Evolutionary conservation across 2,888 invertebrate species (phyloP).

Genomic region (Criorhina ranunculi): DNA sequence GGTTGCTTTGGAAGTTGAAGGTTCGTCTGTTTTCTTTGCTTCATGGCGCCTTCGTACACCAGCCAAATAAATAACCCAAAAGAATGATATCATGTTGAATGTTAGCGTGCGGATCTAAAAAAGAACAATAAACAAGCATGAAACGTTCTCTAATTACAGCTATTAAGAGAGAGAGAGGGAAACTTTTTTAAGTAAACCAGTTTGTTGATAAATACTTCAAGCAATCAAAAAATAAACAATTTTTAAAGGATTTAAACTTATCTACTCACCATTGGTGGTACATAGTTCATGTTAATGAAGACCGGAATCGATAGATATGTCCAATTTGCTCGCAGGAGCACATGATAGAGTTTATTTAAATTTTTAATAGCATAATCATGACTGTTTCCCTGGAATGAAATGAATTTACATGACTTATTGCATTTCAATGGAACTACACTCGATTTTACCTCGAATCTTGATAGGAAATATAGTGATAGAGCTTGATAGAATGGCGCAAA

Average conservation of each 20-base stretch:
- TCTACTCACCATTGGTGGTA: conserved; percentile 89
- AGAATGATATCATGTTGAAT: conserved; percentile 90
- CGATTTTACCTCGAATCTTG: conserved; percentile 88
- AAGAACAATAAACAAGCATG: conserved; percentile 20
- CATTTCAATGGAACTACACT: background rate
- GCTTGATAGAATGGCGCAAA: conserved; percentile 90
- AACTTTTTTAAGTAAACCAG: conserved; percentile 4
- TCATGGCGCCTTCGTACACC: conserved; percentile 87
- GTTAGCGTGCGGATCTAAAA: conserved; percentile 91
- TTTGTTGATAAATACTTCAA: background rate
- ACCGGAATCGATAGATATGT: conserved; percentile 91
- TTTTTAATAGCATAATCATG: conserved; percentile 88
- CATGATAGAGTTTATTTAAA: conserved; percentile 87
- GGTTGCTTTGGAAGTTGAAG: conserved; percentile 42
- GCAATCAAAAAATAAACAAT: background rate
- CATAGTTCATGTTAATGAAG: conserved; percentile 89
- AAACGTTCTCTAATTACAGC: conserved; percentile 11
- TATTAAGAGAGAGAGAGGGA: conserved; percentile 32
- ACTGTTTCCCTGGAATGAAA: conserved; percentile 86
- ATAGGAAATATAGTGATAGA: conserved; percentile 90
- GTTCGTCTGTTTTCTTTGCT: conserved; percentile 79
- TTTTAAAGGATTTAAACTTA: conserved; percentile 8
- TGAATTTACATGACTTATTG: background rate
- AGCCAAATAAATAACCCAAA: conserved; percentile 91
- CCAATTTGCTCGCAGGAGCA: conserved; percentile 90